A percentile compares a stretch with the other conserved stretches of the same genome.
Evolutionary conservation across 2,888 invertebrate species (phyloP).

Genomic region (Luffia ferchaultella): DNA sequence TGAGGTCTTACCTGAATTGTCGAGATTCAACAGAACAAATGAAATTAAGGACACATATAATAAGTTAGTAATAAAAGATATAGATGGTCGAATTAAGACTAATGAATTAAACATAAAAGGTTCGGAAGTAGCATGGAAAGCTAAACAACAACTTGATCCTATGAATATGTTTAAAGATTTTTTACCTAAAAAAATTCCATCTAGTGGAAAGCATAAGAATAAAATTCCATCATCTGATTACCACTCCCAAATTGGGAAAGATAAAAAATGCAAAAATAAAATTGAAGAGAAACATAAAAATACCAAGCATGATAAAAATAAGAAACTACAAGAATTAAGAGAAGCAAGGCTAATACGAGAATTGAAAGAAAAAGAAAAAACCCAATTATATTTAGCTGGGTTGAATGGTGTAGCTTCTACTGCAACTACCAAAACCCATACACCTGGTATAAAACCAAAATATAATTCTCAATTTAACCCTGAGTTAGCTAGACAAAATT

Average conservation of each 20-base stretch:
- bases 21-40: constrained; percentile 33
- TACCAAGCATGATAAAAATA: constrained; percentile 22
- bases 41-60: constrained; percentile 54
- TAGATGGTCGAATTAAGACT: constrained; percentile 44
- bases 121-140: constrained; percentile 71
- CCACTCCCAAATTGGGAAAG: constrained; percentile 14
- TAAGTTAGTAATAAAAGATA: constrained; percentile 48
- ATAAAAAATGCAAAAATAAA: constrained; percentile 14
- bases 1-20: constrained; percentile 72
- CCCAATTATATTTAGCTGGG: constrained; percentile 76
- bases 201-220: constrained; percentile 6
- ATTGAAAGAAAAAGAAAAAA: constrained; percentile 74
- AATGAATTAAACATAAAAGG: constrained; percentile 41
- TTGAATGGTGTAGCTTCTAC: constrained; percentile 41
- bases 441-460: constrained; percentile 69
- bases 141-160: constrained; percentile 77
- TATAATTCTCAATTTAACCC: constrained; percentile 99
- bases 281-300: constrained; percentile 14
- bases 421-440: constrained; percentile 14
- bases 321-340: constrained; percentile 72
- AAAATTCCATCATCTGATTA: constrained; percentile 4
- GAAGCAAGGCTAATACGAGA: constrained; percentile 84
- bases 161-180: constrained; percentile 71
- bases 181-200: constrained; percentile 24
- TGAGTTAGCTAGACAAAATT: constrained; percentile 84